Conservation (phyloP, 1,140 invertebrate species). For the Condylostylus longicornis region DNA sequence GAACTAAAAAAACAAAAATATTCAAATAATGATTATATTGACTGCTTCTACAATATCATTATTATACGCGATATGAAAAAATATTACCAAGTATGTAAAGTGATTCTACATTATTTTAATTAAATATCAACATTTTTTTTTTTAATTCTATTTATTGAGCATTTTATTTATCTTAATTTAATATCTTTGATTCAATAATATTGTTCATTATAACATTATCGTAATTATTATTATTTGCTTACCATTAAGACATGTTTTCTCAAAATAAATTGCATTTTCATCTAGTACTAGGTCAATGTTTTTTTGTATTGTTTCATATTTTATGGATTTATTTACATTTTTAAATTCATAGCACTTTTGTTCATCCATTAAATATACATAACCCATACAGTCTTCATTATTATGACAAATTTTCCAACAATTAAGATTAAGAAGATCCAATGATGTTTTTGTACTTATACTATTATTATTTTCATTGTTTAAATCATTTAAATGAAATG, state of each 20-base stretch:
- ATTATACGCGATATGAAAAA: neutral
- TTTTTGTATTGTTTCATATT: conserved; percentile 15
- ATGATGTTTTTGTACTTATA: too few relatives aligned
- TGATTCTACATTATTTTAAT: too few relatives aligned
- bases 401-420: conserved; percentile 33
- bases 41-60: too few relatives aligned
- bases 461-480: too few relatives aligned
- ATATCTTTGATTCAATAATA: neutral
- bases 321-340: conserved; percentile 17
- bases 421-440: conserved; percentile 27
- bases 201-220: neutral
- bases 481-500: too few relatives aligned
- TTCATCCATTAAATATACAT: conserved; percentile 31
- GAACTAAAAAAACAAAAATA: conserved; percentile 17
- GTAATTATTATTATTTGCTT: neutral
- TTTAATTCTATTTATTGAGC: too few relatives aligned
- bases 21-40: neutral
- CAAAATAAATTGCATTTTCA: conserved; percentile 34
- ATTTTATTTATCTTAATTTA: too few relatives aligned
- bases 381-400: conserved; percentile 33
- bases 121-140: too few relatives aligned
- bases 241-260: conserved; percentile 34
- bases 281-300: conserved; percentile 30
- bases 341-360: conserved; percentile 33
- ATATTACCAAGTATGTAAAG: too few relatives aligned